Evolutionary conservation across 2,113 vertebrate species (phyloP).

Genomic region (Pithys albifrons): DNA sequence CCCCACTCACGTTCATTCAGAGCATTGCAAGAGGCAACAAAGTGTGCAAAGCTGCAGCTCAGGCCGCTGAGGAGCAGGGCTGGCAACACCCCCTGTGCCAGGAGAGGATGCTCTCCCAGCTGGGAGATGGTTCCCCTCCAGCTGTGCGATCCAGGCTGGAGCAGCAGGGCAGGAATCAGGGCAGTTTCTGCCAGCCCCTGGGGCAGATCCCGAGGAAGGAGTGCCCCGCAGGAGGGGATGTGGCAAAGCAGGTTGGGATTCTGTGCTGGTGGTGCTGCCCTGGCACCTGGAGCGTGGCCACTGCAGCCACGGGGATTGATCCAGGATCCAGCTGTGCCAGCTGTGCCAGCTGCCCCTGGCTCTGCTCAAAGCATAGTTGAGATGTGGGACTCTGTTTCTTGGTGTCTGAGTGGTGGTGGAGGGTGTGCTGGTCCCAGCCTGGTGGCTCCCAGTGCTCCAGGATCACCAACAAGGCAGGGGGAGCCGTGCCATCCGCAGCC

Average conservation of each 20-base stretch:
- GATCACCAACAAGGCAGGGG: background rate
- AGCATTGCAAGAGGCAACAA: background rate
- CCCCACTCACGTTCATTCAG: background rate
- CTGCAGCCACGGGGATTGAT: background rate
- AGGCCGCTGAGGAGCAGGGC: background rate
- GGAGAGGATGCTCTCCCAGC: background rate
- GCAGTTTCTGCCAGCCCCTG: background rate
- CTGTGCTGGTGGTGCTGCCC: background rate
- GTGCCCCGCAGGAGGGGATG: fast-evolving
- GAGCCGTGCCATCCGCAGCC: fast-evolving
- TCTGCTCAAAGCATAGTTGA: fast-evolving
- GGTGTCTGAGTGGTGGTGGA: fast-evolving
- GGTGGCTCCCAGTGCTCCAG: background rate
- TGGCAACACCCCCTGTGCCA: background rate
- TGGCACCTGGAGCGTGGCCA: background rate
- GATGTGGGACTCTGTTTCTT: fast-evolving
- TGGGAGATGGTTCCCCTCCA: background rate
- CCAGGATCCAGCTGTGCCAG: background rate
- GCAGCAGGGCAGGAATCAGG: background rate
- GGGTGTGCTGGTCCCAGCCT: background rate
- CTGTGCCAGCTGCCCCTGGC: background rate
- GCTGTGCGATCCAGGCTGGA: background rate
- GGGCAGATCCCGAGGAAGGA: background rate
- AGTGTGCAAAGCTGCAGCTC: background rate
- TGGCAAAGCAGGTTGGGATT: background rate